phyloP scores from a whole-genome alignment of 37 sponge, comb jelly and placozoan species.

The Halisarca cf. caerulea region DNA sequence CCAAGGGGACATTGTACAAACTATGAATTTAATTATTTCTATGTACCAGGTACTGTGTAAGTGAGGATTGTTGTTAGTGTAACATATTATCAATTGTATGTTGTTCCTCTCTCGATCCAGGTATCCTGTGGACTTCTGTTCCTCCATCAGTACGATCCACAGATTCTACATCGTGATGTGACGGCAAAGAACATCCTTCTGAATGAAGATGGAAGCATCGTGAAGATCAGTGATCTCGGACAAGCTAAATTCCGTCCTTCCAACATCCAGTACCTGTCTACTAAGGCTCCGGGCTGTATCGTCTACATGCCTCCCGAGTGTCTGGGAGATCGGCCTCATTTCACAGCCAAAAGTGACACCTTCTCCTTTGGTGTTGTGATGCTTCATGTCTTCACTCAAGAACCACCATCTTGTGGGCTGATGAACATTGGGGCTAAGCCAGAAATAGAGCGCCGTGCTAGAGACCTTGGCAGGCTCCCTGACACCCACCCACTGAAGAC shows the following conservation, averaged over 20 bases:
- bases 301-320: not conserved
- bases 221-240: not conserved
- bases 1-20: no score
- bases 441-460: not conserved
- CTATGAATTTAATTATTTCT: no score
- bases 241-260: not conserved
- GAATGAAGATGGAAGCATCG: not conserved
- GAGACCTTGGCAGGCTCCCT: not conserved
- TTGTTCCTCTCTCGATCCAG: no score
- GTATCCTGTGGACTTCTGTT: not conserved
- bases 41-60: no score
- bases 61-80: no score
- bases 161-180: not conserved
- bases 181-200: not conserved
- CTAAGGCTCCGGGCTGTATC: not conserved
- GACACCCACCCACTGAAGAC: not conserved
- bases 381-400: not conserved
- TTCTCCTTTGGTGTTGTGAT: conserved; percentile 6
- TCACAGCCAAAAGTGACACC: not conserved
- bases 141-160: not conserved
- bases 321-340: not conserved
- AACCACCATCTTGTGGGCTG: not conserved
- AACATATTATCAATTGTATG: no score
- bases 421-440: not conserved
- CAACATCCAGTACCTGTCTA: not conserved